A percentile compares a stretch with the other conserved stretches of the same genome.
These are phyloP conservation scores for Tolypeutes matacus DNA, from an alignment of 2,797 vertebrate species.

Conservation along the genomic window DNA sequence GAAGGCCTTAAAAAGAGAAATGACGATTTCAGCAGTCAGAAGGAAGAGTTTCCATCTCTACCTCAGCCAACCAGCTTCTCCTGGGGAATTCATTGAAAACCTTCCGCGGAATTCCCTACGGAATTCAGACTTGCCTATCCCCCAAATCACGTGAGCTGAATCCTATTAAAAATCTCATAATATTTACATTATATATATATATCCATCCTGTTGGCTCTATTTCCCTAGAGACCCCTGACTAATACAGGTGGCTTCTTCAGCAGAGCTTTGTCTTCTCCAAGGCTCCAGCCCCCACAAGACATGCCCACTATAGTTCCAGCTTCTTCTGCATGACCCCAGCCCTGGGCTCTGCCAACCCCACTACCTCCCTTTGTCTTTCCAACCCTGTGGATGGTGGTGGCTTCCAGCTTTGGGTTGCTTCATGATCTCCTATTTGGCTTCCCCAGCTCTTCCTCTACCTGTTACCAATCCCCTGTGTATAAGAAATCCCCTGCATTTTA, in stretches of 20 bases:
- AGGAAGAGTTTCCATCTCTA: too few species aligned
- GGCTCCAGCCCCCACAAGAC: neutral
- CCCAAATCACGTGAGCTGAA: too few species aligned
- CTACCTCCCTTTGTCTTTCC: neutral
- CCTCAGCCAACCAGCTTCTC: too few species aligned
- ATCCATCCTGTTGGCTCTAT: too few species aligned
- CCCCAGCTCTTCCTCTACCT: neutral
- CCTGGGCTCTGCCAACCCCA: neutral
- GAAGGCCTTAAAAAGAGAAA: too few species aligned
- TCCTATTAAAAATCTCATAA: too few species aligned
- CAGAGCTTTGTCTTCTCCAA: neutral
- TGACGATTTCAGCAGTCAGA: too few species aligned
- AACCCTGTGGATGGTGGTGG: neutral
- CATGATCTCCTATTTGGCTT: neutral
- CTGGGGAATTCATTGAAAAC: too few species aligned
- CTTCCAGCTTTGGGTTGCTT: neutral
- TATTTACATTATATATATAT: too few species aligned
- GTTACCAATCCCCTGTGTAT: neutral
- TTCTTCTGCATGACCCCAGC: slow-evolving; percentile 22
- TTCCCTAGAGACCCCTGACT: too few species aligned
- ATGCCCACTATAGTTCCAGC: neutral
- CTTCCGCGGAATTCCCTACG: too few species aligned
- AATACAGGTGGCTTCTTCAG: neutral
- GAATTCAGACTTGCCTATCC: too few species aligned
- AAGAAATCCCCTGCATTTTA: neutral